Evolutionary conservation across 2,797 vertebrate species (phyloP), one percentile per base, ranked within the genome.

Genomic region (Tapirus indicus): DNA sequence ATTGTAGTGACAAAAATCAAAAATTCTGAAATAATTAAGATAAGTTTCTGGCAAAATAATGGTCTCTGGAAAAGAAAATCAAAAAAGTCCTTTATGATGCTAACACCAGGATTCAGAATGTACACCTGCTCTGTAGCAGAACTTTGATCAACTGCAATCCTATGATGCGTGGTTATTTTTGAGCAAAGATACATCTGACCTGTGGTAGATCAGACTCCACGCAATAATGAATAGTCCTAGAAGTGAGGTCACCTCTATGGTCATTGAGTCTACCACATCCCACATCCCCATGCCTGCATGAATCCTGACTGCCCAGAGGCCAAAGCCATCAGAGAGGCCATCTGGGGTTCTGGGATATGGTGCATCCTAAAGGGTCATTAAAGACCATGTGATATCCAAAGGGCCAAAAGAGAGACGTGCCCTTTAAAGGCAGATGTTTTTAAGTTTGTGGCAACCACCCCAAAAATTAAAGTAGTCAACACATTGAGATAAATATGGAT

Each of bases 1-100:
- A 56, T 23, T 66, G 2, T 58, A 89, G 25, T 72, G 54, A 89
- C 41, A 93, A 94, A 94, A 88, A 66, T 44, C 9, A 62, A 88
- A 95, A 78, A 60, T 27, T 56, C 64, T 92, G 4, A 95, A 92
- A 93, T 69, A 91, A 94, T 58, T 89, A 88, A 80, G 20, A 62
- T 3, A 95, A 71, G 27, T 27, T 54, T 88, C 41, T 80, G 80
- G 35, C 14, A 93, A 91, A 95, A 52, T 80, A 54, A 14, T 75
- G 20, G 14, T 75, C 69, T 94, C 52, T 89, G 16, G 49, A 27
- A 75, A 86, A 78, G 32, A 83, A 47, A 92, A 74, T 54, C 56
- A 68, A 49, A 64, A 44, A 90, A 88, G 14, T 2, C 47, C 21
- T 96, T 85, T 58, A 35, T 23, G 27, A 87, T 60, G 38, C 17